Percentiles rank a stretch among this genome's conserved stretches.
Conservation (phyloP, 2,888 invertebrate species). For the Cantharis rustica region DNA sequence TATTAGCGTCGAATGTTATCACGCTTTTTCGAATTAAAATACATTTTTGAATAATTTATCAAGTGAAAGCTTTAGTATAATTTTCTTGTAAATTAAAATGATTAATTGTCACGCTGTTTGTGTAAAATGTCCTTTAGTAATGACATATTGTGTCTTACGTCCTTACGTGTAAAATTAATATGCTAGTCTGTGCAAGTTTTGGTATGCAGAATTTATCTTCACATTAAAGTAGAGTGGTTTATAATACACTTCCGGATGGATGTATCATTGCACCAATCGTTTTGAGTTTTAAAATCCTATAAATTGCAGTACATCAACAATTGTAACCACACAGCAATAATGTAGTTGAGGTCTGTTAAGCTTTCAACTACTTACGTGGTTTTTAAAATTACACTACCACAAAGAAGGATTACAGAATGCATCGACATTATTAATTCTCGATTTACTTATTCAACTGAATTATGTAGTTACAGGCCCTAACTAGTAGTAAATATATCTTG, state of each 20-base stretch:
- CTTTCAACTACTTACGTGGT: too few species aligned
- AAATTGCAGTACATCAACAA: not conserved
- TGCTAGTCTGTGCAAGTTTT: not conserved
- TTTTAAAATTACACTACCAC: too few species aligned
- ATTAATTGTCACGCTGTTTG: not conserved
- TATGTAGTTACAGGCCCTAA: too few species aligned
- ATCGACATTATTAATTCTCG: too few species aligned
- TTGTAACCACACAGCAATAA: not conserved
- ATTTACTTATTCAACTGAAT: too few species aligned
- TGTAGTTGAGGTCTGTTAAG: too few species aligned
- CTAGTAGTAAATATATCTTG: too few species aligned
- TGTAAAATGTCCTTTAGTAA: not conserved
- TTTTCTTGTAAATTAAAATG: not conserved
- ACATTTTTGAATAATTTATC: not conserved
- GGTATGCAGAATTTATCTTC: not conserved
- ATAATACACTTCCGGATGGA: not conserved
- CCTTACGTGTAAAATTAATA: not conserved
- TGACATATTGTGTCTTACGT: not conserved
- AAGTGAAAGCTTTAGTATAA: not conserved
- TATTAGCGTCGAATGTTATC: conserved; percentile 9
- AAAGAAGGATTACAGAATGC: too few species aligned
- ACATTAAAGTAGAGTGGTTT: too few species aligned
- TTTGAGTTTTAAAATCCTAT: too few species aligned
- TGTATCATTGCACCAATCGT: not conserved
- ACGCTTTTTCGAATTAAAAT: not conserved